phyloP scores from a whole-genome alignment of 2,113 vertebrate species.

The Aegotheles bennettii region DNA sequence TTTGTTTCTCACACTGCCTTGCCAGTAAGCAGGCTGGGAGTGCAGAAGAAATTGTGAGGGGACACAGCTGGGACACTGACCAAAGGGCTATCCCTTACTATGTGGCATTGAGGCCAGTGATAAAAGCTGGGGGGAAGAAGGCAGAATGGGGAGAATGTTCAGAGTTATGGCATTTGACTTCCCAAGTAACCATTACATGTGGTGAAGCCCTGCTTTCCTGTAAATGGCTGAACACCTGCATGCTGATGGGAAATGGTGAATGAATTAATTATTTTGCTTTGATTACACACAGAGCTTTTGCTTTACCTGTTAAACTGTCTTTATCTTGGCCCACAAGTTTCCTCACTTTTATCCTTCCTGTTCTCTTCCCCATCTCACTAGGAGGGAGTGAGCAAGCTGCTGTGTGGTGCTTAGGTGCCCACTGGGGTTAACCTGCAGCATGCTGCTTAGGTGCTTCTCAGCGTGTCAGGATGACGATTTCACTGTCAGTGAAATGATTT shows the following conservation, averaged over 20 bases:
- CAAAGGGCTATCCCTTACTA: neutral
- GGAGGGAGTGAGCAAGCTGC: neutral
- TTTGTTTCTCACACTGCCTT: neutral
- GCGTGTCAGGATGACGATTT: neutral
- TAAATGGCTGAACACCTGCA: neutral
- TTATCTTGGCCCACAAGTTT: neutral
- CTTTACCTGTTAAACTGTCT: neutral
- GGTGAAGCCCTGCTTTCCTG: neutral
- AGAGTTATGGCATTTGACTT: neutral
- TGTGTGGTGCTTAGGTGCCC: neutral
- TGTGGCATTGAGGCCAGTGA: neutral
- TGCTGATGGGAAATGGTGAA: neutral
- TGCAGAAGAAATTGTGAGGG: neutral
- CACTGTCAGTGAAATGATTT: neutral
- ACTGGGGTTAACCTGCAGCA: neutral
- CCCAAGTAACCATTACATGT: neutral
- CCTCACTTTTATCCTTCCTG: neutral
- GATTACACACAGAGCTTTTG: neutral
- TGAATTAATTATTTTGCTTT: neutral
- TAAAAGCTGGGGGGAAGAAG: neutral
- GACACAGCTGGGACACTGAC: neutral
- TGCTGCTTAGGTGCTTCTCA: neutral
- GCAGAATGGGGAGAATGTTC: neutral
- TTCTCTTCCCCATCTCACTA: neutral
- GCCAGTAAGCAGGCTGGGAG: neutral